Evolutionary conservation across 2,113 vertebrate genomes (phyloP), one percentile per base, ranked within the genome.

Genomic region (Artemisiospiza belli): DNA sequence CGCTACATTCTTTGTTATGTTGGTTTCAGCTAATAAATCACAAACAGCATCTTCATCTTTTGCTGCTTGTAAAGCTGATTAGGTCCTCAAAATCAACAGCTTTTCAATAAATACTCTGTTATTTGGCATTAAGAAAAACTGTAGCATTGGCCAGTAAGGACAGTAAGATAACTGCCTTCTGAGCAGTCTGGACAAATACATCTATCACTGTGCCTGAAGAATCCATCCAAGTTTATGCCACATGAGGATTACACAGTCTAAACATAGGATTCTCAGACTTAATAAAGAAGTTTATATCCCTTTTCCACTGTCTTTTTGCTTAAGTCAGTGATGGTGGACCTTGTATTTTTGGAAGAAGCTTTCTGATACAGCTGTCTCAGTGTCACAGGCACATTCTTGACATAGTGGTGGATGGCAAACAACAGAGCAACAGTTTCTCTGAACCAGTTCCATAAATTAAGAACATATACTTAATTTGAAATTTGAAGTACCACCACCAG

Each of bases 81-180:
- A 73, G 54, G n/a, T 79, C n/a, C 19, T 57, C 62, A 77, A 85
- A 19, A 67, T 82, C 66, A 95, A 58, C 35, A 61, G 72, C 41
- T 81, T 93, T 80, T 86, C 63, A 83, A 63, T 23, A 90, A 82
- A 51, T 92, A 76, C 62, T 44, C 35, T 67, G 12, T 72, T 94
- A 68, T 95, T 95, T 93, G 92, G 73, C 33, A 23, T 31, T 46
- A 30, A 67, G 88, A 64, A 95, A 72, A 95, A 49, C 78, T 81
- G 59, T 63, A 88, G 49, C 61, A 82, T 31, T 77, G 62, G n/a
- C 18, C 37, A 43, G 5, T 43, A 81, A 87, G 5, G 31, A 81
- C 31, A 41, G 37, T 24, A 49, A 81, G 74, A 78, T 95, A 73
- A 87, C 37, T 37, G 28, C 39, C 9, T 83, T 39, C 70, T 17